Evolutionary conservation across 1,140 invertebrate species (phyloP).

Genomic region (Antheraea pernyi): DNA sequence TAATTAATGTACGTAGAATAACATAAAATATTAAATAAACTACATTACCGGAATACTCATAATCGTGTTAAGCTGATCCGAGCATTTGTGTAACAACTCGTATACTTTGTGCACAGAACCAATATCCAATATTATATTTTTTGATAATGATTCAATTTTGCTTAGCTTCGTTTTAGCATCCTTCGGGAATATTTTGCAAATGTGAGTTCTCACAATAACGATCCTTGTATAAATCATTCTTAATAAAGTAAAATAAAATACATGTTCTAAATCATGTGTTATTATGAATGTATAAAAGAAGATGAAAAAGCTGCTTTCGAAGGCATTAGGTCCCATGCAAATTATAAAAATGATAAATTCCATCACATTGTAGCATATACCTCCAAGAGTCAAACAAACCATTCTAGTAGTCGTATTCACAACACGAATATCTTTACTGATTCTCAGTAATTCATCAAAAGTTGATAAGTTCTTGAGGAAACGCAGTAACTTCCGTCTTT

Average conservation of each 20-base stretch:
- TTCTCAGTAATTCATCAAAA: conserved; percentile 41
- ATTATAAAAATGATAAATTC: conserved; percentile 21
- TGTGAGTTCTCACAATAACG: conserved; percentile 39
- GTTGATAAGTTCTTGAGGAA: conserved; percentile 34
- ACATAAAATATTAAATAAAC: conserved; percentile 2
- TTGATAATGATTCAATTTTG: conserved; percentile 35
- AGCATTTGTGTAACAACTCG: conserved; percentile 51
- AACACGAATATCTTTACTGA: conserved; percentile 26
- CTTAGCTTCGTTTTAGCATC: conserved; percentile 21
- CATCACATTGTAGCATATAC: conserved; percentile 21
- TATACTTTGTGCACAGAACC: conserved; percentile 45
- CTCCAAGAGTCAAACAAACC: conserved; percentile 15
- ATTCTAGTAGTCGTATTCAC: conserved; percentile 10
- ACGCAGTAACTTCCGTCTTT: conserved; percentile 26
- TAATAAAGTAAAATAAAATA: conserved; percentile 33
- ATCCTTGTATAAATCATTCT: conserved; percentile 32
- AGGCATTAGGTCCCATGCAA: not conserved
- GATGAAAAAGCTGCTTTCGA: not conserved
- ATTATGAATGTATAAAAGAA: conserved; percentile 13
- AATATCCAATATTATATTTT: conserved; percentile 36
- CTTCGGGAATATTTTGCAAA: conserved; percentile 30
- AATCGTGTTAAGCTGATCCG: conserved; percentile 42
- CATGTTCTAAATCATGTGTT: conserved; percentile 38
- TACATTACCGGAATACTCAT: conserved; percentile 51
- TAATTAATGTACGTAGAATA: not conserved